Base-by-base conservation (phyloP, 92 coral and sea anemone species). In the Scolanthus callimorphus region DNA sequence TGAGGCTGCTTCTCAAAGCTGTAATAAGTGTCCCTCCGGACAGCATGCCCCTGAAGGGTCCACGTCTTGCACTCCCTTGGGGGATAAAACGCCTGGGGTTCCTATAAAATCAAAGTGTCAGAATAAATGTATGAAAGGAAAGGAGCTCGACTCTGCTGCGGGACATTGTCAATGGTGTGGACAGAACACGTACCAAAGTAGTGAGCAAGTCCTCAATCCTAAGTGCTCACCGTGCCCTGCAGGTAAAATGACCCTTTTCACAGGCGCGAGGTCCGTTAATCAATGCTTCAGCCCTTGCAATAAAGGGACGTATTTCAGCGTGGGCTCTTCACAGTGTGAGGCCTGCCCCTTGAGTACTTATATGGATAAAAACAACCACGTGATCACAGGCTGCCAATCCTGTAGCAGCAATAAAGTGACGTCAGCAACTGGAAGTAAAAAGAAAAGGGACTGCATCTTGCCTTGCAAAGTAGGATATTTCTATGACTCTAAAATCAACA, bases 101-200 rank as follows among this genome's bases (percentile, higher is more conserved):
- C 62, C 82, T 11, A n/a, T 26, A 10, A 30, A 39, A 20, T 8
- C 31, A n/a, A 8, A 62, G 27, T 84, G 90, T 28, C 49, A 45
- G 6, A 80, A 46, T 23, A 56, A 63, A 19, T 85, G 91, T 56
- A 34, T 48, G 60, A 48, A 44, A 13, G 91, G 91, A 4, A 85
- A 69, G 58, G 82, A 21, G 23, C 17, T 79, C 0, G 58, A 73
- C 51, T 8, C 19, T 0, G 59, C 11, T 3, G 49, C 83, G 29
- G 59, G 75, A 62, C 54, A 70, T 62, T 85, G 91, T 13, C 82
- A 73, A 27, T 80, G 86, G 86, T 85, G 91, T 49, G 78, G 82
- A 0, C 39, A 22, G 4, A 50, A 80, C 31, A 72, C 70, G 1
- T 85, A 67, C 39, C 86, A 80, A 37, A 58, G 62, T 64, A 37